Conservation (phyloP, 2,797 vertebrate species). For the Sebastes flavidus region DNA sequence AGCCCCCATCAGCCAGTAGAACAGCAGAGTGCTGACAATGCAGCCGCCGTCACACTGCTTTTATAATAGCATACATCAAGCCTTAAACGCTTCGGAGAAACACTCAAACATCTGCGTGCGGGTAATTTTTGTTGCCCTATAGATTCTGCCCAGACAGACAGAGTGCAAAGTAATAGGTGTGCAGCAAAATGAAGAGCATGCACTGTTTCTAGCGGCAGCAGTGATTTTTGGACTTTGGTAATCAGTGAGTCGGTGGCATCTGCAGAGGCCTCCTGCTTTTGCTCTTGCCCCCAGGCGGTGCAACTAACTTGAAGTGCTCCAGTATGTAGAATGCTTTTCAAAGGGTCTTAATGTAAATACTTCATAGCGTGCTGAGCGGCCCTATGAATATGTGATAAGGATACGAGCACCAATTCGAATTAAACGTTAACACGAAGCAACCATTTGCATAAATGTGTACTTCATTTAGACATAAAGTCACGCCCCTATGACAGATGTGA, state of each 20-base stretch:
- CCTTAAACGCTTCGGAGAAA: conserved; percentile 77
- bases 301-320: conserved; percentile 58
- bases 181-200: conserved; percentile 54
- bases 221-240: conserved; percentile 52
- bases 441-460: conserved; percentile 29
- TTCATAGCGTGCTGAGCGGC: conserved; percentile 58
- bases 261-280: conserved; percentile 49
- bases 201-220: conserved; percentile 34
- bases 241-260: conserved; percentile 54
- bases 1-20: conserved; percentile 45
- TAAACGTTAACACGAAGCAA: conserved; percentile 22
- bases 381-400: conserved; percentile 63
- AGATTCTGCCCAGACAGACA: conserved; percentile 69
- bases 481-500: conserved; percentile 7
- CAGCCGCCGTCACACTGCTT: conserved; percentile 71
- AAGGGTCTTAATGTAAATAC: conserved; percentile 66
- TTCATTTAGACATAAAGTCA: conserved; percentile 8
- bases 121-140: conserved; percentile 76
- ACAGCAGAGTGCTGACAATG: conserved; percentile 75
- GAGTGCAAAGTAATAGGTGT: conserved; percentile 63
- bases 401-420: conserved; percentile 35
- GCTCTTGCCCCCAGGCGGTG: conserved; percentile 53
- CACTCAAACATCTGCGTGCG: conserved; percentile 72
- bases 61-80: conserved; percentile 81
- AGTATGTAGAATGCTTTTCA: conserved; percentile 51